phyloP scores from a whole-genome alignment of 2,888 invertebrate species.

The Carcina quercana region DNA sequence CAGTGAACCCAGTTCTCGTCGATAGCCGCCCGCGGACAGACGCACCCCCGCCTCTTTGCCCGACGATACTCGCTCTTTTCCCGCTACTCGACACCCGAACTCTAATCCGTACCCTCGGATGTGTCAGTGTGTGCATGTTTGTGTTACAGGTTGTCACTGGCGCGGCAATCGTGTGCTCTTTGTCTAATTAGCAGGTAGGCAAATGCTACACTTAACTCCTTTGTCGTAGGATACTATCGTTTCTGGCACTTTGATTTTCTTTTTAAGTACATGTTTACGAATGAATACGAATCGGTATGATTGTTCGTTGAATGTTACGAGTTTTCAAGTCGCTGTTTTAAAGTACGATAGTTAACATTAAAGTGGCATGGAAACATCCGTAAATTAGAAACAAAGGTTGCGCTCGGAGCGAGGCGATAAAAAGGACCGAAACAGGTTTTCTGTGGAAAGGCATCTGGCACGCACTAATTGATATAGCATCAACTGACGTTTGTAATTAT shows the following conservation, averaged over 20 bases:
- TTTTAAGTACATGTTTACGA: slow-evolving; percentile 25
- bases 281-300: background rate
- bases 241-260: slow-evolving; percentile 26
- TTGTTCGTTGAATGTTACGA: slow-evolving; percentile 5
- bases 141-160: slow-evolving; percentile 55
- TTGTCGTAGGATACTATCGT: slow-evolving; percentile 28
- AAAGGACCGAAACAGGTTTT: slow-evolving; percentile 61
- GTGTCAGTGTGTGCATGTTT: slow-evolving; percentile 56
- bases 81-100: slow-evolving; percentile 28
- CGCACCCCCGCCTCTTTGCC: slow-evolving; percentile 36
- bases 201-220: slow-evolving; percentile 47
- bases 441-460: slow-evolving; percentile 60
- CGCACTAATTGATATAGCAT: slow-evolving; percentile 64
- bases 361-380: slow-evolving; percentile 20
- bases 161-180: slow-evolving; percentile 56
- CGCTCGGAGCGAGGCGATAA: slow-evolving; percentile 35
- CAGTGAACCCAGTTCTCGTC: slow-evolving; percentile 52
- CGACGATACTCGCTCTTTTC: slow-evolving; percentile 31
- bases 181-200: slow-evolving; percentile 71
- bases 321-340: slow-evolving; percentile 1
- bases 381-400: slow-evolving; percentile 47
- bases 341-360: slow-evolving; percentile 2
- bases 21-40: slow-evolving; percentile 51
- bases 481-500: slow-evolving; percentile 50
- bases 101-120: slow-evolving; percentile 29